A percentile compares a stretch with the other conserved stretches of the same genome.
Evolutionary conservation across 2,888 invertebrate species (phyloP).

Genomic region (Athalia circularis): DNA sequence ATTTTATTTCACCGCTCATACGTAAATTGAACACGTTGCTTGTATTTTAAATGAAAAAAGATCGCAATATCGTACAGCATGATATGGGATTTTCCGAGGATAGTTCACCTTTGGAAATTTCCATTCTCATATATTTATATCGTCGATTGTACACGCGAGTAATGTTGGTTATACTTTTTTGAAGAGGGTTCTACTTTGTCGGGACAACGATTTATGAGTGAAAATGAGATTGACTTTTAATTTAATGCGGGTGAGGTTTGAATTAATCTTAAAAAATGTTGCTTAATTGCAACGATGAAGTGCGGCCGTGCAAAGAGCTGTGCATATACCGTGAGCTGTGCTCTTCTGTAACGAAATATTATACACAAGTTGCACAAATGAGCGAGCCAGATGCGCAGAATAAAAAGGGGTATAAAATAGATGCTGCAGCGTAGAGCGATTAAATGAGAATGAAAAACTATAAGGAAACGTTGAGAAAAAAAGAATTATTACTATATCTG

Average conservation of each 20-base stretch:
- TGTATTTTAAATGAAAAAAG: too few relatives aligned
- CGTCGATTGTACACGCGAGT: too few relatives aligned
- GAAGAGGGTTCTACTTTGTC: too few relatives aligned
- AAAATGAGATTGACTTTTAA: constrained; percentile 30
- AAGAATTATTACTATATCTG: not conserved
- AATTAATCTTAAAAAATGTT: constrained; percentile 7
- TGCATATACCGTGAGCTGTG: not conserved
- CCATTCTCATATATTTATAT: too few relatives aligned
- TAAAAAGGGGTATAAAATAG: not conserved
- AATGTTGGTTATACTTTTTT: too few relatives aligned
- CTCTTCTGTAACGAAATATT: not conserved
- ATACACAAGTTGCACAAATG: constrained; percentile 2
- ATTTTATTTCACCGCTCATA: too few relatives aligned
- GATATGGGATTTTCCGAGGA: too few relatives aligned
- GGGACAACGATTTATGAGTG: too few relatives aligned
- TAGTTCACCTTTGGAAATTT: too few relatives aligned
- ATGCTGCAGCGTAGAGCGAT: not conserved
- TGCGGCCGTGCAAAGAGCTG: constrained; percentile 11
- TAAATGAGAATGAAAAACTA: constrained; percentile 3
- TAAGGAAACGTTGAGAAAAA: constrained; percentile 8
- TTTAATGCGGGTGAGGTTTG: not conserved
- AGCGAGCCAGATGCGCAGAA: not conserved
- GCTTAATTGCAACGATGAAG: not conserved
- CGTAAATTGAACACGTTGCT: too few relatives aligned
- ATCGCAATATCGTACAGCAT: too few relatives aligned